Percentiles rank a stretch among this genome's conserved stretches.
Evolutionary conservation across 1,140 invertebrate genomes (phyloP).

Genomic region (Cydia strobilella): DNA sequence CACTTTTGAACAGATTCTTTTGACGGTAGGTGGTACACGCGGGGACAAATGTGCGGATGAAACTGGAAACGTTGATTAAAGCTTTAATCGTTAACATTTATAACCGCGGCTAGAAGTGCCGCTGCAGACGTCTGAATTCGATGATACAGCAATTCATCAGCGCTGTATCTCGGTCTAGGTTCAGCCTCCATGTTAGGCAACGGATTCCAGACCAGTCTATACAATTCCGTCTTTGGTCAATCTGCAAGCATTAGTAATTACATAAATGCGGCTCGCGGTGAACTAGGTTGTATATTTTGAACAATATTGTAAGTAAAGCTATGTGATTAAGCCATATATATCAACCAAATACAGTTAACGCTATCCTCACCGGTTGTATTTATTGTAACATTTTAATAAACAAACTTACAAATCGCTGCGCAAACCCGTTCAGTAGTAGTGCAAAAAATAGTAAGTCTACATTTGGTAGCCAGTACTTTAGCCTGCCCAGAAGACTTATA

Average conservation of each 20-base stretch:
- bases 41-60: conserved; percentile 59
- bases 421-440: conserved; percentile 40
- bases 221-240: conserved; percentile 56
- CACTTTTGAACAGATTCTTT: conserved; percentile 78
- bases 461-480: conserved; percentile 45
- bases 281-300: conserved; percentile 52
- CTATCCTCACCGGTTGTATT: conserved; percentile 33
- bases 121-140: conserved; percentile 30
- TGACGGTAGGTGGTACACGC: conserved; percentile 63
- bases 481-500: conserved; percentile 47
- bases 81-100: conserved; percentile 31
- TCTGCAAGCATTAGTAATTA: conserved; percentile 52
- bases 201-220: conserved; percentile 50
- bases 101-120: conserved; percentile 6
- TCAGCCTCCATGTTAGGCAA: conserved; percentile 50
- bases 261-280: conserved; percentile 42
- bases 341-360: conserved; percentile 30
- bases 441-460: conserved; percentile 45
- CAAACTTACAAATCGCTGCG: conserved; percentile 45
- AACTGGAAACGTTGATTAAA: not conserved
- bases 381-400: conserved; percentile 45
- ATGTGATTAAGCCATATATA: conserved; percentile 32
- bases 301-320: conserved; percentile 36
- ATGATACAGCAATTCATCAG: conserved; percentile 41
- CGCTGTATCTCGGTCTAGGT: conserved; percentile 40